Percentiles rank a stretch among this genome's conserved stretches.
Evolutionary conservation across 37 sponge, comb jelly and placozoan genomes (phyloP).

Genomic region (Haliclona indistincta): DNA sequence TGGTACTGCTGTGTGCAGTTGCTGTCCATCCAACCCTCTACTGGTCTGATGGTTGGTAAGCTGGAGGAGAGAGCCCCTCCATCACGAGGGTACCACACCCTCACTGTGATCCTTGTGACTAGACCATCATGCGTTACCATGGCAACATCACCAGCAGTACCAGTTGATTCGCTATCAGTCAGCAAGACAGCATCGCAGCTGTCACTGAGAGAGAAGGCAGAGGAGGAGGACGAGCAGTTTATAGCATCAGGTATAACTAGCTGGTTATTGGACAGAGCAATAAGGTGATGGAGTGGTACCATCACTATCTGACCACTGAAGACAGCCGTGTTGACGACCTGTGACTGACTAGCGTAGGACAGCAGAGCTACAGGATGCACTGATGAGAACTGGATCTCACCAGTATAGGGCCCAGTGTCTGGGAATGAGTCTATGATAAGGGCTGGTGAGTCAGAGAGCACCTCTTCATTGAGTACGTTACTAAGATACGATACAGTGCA

Average conservation of each 20-base stretch:
- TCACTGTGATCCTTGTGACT: conserved; percentile 6
- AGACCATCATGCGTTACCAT: conserved; percentile 11
- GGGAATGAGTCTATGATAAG: background rate
- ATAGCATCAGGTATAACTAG: conserved; percentile 1
- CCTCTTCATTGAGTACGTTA: conserved; percentile 65
- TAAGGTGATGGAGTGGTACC: conserved; percentile 2
- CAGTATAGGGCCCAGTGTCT: conserved; percentile 6
- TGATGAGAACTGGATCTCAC: conserved; percentile 23
- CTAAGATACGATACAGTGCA: conserved; percentile 55
- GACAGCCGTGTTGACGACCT: conserved; percentile 78
- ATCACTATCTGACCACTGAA: conserved; percentile 20
- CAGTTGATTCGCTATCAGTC: conserved; percentile 48
- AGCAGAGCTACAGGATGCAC: conserved; percentile 43
- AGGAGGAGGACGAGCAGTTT: conserved; percentile 14
- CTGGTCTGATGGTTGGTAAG: conserved; percentile 18
- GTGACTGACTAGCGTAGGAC: conserved; percentile 62
- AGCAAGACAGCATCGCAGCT: conserved; percentile 39
- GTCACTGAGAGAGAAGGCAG: conserved; percentile 29
- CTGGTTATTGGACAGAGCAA: conserved; percentile 25
- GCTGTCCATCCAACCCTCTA: conserved; percentile 41
- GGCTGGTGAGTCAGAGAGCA: conserved; percentile 30
- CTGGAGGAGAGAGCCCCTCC: background rate
- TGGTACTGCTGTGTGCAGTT: conserved; percentile 56
- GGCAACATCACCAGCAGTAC: conserved; percentile 19
- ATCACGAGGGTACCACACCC: conserved; percentile 69